Evolutionary conservation across 2,797 vertebrate genomes (phyloP), one percentile per base, ranked within the genome.

Genomic region (Zalophus californianus): DNA sequence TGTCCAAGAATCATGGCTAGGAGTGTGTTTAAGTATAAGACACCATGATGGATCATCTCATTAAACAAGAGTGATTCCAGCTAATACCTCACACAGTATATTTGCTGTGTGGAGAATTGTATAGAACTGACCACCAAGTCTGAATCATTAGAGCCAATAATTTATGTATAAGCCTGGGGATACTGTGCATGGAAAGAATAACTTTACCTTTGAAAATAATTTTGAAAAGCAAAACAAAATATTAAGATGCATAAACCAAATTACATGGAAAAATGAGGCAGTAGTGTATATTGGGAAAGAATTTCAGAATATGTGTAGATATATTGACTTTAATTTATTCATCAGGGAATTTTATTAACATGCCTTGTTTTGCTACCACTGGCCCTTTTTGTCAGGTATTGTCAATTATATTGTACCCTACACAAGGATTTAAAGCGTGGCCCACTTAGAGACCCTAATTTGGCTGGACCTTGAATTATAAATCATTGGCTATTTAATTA

Each of bases 41-140:
- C 60, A 35, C 68, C 16, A 13, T 82, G 91, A 83, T 62, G 90
- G 86, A 86, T 93, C 89, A 70, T 94, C 90, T 86, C 86, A 86
- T 92, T 95, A 97, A 77, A 78, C 52, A 87, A 50, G 64, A 88
- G 54, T 80, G 54, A 73, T 66, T 85, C 60, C 11, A 52, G 7
- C 77, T 56, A 41, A 70, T 60, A 14, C 72, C 38, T 91, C 83
- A 72, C 41, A 54, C 27, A 66, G 1, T 77, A 12, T 38, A 15
- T 94, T 94, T 72, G 78, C 38, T 87, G 12, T 38, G 29, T 60
- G 48, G 84, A 66, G 89, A 82, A 73, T 21, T 79, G 10, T 78
- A 14, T 52, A 70, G 82, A 86, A 27, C 72, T 60, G 92, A 78
- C 78, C 78, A 91, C 54, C 14, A 62, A 48, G 72, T 73, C 60